Base-by-base conservation (phyloP, 37 sponge, comb jelly and placozoan genomes). In the Petrosia ficiformis region DNA sequence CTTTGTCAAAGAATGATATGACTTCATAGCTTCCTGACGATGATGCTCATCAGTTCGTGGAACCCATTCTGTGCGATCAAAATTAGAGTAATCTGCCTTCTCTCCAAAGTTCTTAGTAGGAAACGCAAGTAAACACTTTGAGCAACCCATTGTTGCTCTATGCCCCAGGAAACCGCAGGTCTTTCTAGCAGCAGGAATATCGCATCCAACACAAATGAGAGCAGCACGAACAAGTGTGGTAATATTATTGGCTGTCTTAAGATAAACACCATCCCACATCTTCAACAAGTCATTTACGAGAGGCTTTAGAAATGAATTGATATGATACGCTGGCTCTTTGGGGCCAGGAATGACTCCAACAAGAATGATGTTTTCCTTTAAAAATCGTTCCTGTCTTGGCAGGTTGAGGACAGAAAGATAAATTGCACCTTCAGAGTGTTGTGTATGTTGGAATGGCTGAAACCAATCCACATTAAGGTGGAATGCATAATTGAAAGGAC, bases 131-230 rank as follows among this genome's bases (percentile, higher is more conserved):
- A 69, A 59, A 52, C 84, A 84, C 26, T 44, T 77, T 24, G 72
- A 77, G 28, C 84, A 84, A 2, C 84, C 84, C 1, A 44, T 14
- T 2, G 30, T 59, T 16, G 78, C 78, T 21, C 33, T 2, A 44
- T 77, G 84, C 11, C 84, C 78, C 40, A 60, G 35, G 71, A 84
- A 84, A 37, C 84, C 84, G 64, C 84, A 84, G 24, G 75, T 72
- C 63, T 84, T 84, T 37, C 73, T 70, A 26, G 78, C 59, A 21
- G 72, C 84, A 68, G 82, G 82, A 44, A 68, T 68, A 42, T 81
- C 81, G 70, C 81, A 73, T 19, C 54, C 48, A 8, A 54, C 37
- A 39, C 79, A 78, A 1, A 70, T 31, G 3, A 79, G 22, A 3
- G 72, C 70, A 59, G 71, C 69, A 38, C 56, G 43, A 40, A 64